Evolutionary conservation across 2,113 vertebrate species (phyloP), one percentile per base, ranked within the genome.

Genomic region (Lepus americanus): DNA sequence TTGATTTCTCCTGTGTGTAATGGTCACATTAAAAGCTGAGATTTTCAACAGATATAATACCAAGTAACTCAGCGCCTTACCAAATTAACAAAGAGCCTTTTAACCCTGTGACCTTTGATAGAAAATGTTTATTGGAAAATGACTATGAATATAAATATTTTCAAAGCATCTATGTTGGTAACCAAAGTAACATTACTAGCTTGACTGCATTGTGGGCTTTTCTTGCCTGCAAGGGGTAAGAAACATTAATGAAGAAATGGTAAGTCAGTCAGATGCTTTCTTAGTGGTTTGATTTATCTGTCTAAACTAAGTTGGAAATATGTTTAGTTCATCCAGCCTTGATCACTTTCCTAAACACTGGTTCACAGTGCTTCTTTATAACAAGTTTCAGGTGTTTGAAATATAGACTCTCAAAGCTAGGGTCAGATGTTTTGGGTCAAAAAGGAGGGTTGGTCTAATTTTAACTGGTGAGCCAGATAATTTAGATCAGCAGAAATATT

Each of bases 31-130:
- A 94, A 94, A 97, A 94, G 81, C 93, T 91, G 69, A 92, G 73
- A 92, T 93, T 94, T 96, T 93, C 94, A 97, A 81, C 88, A 93
- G 67, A 96, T 90, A 90, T 72, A 89, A 92, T 94, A 76, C 29
- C 83, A 89, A 97, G 87, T 93, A 93, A 89, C 77, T 95, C 84
- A 89, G 16, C 84, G 70, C 29, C 64, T 96, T 96, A 96, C 87
- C 85, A 94, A 94, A 96, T 97, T 98, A 97, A 96, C 85, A 95
- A 95, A 94, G 93, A 69, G 27, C 61, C 70, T 94, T 88, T 97
- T 94, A 98, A 90, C 61, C 14, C 61, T n/a, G 36, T 92, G 82
- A 64, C 82, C 90, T 39, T 89, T 76, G 64, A 29, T 90, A 76
- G 36, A 83, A 93, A 80, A 90, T 93, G 39, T 94, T 96, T 88